Evolutionary conservation across 2,888 invertebrate genomes (phyloP), one percentile per base, ranked within the genome.

Genomic region (Tiphia femorata): DNA sequence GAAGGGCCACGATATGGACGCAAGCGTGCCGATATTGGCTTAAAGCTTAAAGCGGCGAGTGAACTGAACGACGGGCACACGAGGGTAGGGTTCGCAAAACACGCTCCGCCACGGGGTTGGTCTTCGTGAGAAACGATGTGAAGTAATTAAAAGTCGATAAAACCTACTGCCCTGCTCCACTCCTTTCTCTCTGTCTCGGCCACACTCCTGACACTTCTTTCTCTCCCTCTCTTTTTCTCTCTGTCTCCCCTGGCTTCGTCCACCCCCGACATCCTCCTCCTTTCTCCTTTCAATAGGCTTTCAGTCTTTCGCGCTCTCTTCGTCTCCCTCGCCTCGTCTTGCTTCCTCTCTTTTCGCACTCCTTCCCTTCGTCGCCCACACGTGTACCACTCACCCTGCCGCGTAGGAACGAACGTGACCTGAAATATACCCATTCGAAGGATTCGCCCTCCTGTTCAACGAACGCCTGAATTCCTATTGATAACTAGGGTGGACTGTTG

Each of bases 71-170:
- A 29, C 29, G 35, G 49, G 43, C 40, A 50, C 53, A 57, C 37
- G 42, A 47, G 53, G 14, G 46, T 46, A 35, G 27, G 37, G 43
- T 27, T 38, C 33, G 43, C 56, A 46, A 58, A 61, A 50, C 55
- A 38, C 43, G 33, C 47, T 30, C 29, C 41, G 55, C 58, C 49
- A 35, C 41, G 59, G 63, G n/a, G n/a, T n/a, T n/a, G n/a, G 64
- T 66, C 62, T 75, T 71, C 51, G 67, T 65, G 70, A 66, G 62
- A 76, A 76, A 65, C 76, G 77, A 75, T 70, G 74, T 75, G 69
- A 69, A 74, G 73, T 79, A 80, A 80, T 79, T 80, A 79, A 80
- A 81, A 81, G 74, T 80, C 81, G 77, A 80, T 80, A 77, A 70
- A 76, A 76, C 75, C 75, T 58, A 77, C 63, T 78, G 73, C 72